Conservation (phyloP, 1,140 invertebrate genomes). For the Metopolophium dirhodum region DNA sequence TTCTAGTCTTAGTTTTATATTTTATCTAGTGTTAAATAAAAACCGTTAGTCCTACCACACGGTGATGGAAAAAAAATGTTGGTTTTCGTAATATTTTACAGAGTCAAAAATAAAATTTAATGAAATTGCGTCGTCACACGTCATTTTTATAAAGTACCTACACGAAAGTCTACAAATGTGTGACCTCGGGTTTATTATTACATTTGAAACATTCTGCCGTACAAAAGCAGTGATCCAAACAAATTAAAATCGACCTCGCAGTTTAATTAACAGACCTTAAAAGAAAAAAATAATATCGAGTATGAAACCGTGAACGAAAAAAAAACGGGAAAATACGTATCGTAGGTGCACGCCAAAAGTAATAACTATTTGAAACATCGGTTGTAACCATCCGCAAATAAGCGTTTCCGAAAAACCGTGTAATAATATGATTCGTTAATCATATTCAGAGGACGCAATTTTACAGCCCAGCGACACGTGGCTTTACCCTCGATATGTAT, state of each 20-base stretch:
- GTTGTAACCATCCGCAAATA: neutral
- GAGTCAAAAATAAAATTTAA: neutral
- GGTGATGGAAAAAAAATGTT: neutral
- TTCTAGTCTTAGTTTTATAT: too few species aligned
- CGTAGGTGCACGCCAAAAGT: neutral
- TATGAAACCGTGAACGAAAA: neutral
- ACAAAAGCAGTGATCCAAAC: neutral
- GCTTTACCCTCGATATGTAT: neutral
- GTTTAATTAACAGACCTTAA: neutral
- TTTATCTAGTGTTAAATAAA: too few species aligned
- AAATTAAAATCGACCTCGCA: neutral
- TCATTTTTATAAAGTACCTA: neutral
- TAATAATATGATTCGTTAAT: neutral
- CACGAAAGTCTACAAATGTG: neutral
- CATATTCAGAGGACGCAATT: neutral
- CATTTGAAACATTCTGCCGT: neutral
- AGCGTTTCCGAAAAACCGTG: neutral
- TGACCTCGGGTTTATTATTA: neutral
- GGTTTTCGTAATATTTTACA: neutral
- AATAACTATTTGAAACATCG: neutral
- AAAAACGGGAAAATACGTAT: neutral
- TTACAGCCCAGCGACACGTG: neutral
- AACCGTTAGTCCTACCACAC: too few species aligned
- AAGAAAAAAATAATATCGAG: neutral
- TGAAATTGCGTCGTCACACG: neutral